A percentile compares a stretch with the other conserved stretches of the same genome.
Conservation (phyloP, 2,113 vertebrate genomes). For the Canis aureus region DNA sequence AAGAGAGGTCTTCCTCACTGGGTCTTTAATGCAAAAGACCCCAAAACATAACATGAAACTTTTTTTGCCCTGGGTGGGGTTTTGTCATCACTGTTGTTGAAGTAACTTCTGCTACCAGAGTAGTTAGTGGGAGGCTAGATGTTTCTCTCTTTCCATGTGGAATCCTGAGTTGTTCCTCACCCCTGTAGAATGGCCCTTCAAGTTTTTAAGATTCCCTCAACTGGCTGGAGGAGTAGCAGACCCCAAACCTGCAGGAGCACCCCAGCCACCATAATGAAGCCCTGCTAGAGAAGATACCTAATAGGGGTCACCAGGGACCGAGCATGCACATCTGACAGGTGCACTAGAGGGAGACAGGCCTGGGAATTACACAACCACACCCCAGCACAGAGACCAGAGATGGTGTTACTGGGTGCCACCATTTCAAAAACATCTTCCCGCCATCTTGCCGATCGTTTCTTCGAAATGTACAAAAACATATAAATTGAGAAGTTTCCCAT, state of each 20-base stretch:
- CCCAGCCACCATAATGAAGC: background rate
- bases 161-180: background rate
- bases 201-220: background rate
- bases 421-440: background rate
- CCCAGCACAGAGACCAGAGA: background rate
- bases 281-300: background rate
- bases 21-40: background rate
- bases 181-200: background rate
- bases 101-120: background rate
- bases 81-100: background rate
- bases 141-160: background rate
- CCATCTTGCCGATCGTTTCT: background rate
- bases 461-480: background rate
- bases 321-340: fast-evolving
- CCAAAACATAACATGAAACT: background rate
- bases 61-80: background rate
- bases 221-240: background rate
- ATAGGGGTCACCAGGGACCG: background rate
- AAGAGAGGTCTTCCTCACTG: background rate
- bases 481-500: background rate
- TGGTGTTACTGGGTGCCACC: background rate
- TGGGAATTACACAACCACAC: background rate
- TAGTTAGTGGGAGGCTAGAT: background rate
- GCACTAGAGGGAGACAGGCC: background rate
- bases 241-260: background rate